A percentile compares a stretch with the other conserved stretches of the same genome.
phyloP scores from a whole-genome alignment of 1,140 invertebrate species.

The Halictus rubicundus region DNA sequence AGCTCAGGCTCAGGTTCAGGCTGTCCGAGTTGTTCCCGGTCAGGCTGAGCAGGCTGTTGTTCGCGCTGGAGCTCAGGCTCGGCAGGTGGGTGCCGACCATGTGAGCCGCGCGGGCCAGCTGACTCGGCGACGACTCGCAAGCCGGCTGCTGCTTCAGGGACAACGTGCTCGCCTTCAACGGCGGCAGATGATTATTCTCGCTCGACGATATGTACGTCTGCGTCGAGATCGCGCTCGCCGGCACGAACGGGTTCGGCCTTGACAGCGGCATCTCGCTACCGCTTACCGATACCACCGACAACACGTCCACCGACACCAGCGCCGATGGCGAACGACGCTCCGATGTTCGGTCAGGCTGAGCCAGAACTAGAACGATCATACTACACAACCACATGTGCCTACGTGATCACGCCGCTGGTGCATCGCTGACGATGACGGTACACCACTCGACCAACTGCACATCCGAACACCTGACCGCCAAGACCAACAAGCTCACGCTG shows the following conservation, averaged over 20 bases:
- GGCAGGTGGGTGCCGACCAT: constrained; percentile 62
- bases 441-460: too few relatives aligned
- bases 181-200: constrained; percentile 76
- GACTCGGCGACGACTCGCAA: constrained; percentile 39
- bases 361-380: not conserved
- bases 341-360: not conserved
- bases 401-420: not conserved
- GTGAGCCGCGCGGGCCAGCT: constrained; percentile 22
- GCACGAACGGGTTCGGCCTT: constrained; percentile 73
- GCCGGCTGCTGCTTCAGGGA: constrained; percentile 63
- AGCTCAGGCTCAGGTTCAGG: constrained; percentile 64
- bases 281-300: constrained; percentile 16
- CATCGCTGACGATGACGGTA: not conserved
- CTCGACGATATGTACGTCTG: constrained; percentile 73
- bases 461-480: not conserved
- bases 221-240: constrained; percentile 69
- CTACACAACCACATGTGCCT: not conserved
- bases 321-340: not conserved
- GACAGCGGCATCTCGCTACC: constrained; percentile 75
- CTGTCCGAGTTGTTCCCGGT: constrained; percentile 65
- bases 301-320: too few relatives aligned
- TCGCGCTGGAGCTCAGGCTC: constrained; percentile 68
- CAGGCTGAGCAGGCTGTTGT: constrained; percentile 73
- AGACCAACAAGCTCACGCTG: not conserved
- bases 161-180: constrained; percentile 70